These are phyloP conservation scores for Hylaea fasciaria DNA, from an alignment of 2,888 invertebrate genomes.

Conservation along the genomic window DNA sequence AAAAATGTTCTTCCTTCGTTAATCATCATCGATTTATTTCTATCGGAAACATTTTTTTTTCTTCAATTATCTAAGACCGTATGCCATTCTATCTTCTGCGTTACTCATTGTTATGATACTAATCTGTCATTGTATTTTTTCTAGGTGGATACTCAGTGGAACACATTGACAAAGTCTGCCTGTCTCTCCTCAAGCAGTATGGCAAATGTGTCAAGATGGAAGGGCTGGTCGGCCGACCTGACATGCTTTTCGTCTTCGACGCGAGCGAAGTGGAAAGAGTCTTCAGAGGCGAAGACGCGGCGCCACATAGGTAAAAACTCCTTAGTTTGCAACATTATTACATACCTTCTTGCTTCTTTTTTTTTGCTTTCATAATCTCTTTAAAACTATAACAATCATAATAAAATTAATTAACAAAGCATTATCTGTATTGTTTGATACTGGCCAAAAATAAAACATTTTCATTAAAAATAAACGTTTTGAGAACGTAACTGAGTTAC, in stretches of 20 bases:
- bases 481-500: no score
- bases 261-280: conserved; percentile 89
- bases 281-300: conserved; percentile 87
- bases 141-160: conserved; percentile 87
- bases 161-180: conserved; percentile 87
- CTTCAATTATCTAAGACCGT: no score
- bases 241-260: conserved; percentile 90
- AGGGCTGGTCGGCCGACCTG: conserved; percentile 88
- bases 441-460: no score
- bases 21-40: no score
- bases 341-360: background rate
- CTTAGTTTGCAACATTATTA: background rate
- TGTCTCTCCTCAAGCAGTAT: conserved; percentile 84
- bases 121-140: conserved; percentile 36
- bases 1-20: no score
- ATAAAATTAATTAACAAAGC: no score
- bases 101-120: background rate
- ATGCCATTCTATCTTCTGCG: no score
- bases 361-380: background rate
- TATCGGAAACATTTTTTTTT: no score
- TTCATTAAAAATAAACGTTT: no score
- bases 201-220: conserved; percentile 89
- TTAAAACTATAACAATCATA: no score
- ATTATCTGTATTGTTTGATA: no score
- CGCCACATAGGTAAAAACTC: conserved; percentile 82